Evolutionary conservation across 2,888 invertebrate genomes (phyloP).

Genomic region (Chloromyia formosa): DNA sequence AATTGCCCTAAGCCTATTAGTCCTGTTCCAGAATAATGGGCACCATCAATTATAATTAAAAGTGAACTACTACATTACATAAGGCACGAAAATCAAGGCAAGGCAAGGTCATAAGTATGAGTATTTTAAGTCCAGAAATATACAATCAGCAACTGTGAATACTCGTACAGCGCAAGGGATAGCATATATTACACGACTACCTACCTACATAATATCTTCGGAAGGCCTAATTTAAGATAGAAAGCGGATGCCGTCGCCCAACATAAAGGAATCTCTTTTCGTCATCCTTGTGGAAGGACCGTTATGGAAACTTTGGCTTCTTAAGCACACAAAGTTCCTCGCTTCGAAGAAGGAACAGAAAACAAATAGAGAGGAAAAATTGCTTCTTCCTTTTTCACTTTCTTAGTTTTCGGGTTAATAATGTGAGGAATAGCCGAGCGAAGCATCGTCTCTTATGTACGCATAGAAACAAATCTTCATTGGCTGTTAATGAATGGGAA

Average conservation of each 20-base stretch:
- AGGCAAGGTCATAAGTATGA: neutral
- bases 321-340: neutral
- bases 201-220: neutral
- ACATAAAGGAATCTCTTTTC: constrained; percentile 8
- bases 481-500: constrained; percentile 44
- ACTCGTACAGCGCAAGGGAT: neutral
- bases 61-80: constrained; percentile 35
- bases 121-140: constrained; percentile 30
- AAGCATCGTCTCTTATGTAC: constrained; percentile 1
- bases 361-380: constrained; percentile 31
- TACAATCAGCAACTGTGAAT: constrained; percentile 8
- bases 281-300: neutral
- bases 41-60: constrained; percentile 43
- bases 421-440: constrained; percentile 32
- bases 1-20: constrained; percentile 41
- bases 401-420: constrained; percentile 39
- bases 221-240: neutral
- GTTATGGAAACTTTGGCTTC: constrained; percentile 29
- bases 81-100: constrained; percentile 23
- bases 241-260: neutral
- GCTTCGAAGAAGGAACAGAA: neutral
- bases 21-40: constrained; percentile 29
- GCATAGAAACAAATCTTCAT: constrained; percentile 37
- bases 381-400: constrained; percentile 12
- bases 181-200: constrained; percentile 6